Evolutionary conservation across 2,797 vertebrate genomes (phyloP).

Genomic region (Clarias platycephalus): DNA sequence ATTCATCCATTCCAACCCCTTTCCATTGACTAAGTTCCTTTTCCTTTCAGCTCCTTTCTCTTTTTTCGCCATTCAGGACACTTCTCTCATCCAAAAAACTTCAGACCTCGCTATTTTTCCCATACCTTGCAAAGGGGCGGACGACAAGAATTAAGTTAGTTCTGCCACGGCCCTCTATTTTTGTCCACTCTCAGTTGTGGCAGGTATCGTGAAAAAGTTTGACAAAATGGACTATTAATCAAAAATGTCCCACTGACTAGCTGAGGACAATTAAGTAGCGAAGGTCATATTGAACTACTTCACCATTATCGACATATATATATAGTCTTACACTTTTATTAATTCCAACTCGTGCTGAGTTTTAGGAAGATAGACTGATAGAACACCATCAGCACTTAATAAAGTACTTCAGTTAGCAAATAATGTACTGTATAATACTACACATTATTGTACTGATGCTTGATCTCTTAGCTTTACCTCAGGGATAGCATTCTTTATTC

Average conservation of each 20-base stretch:
- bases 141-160: constrained; percentile 87
- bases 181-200: constrained; percentile 74
- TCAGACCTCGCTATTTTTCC: constrained; percentile 78
- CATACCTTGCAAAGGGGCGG: constrained; percentile 85
- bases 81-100: constrained; percentile 79
- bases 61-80: constrained; percentile 74
- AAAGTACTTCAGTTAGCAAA: background rate
- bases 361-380: background rate
- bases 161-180: constrained; percentile 78
- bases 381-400: background rate
- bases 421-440: background rate
- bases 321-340: background rate
- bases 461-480: background rate
- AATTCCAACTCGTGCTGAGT: background rate
- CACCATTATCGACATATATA: background rate
- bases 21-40: constrained; percentile 79
- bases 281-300: background rate
- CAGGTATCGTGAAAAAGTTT: constrained; percentile 70
- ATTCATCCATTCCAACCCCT: constrained; percentile 75
- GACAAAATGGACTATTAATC: constrained; percentile 78
- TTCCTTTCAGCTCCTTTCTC: constrained; percentile 73
- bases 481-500: background rate
- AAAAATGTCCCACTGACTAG: constrained; percentile 63
- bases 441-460: no score
- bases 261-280: constrained; percentile 48